Evolutionary conservation across 2,113 vertebrate genomes (phyloP), one percentile per base, ranked within the genome.

Genomic region (Aphelocoma coerulescens): DNA sequence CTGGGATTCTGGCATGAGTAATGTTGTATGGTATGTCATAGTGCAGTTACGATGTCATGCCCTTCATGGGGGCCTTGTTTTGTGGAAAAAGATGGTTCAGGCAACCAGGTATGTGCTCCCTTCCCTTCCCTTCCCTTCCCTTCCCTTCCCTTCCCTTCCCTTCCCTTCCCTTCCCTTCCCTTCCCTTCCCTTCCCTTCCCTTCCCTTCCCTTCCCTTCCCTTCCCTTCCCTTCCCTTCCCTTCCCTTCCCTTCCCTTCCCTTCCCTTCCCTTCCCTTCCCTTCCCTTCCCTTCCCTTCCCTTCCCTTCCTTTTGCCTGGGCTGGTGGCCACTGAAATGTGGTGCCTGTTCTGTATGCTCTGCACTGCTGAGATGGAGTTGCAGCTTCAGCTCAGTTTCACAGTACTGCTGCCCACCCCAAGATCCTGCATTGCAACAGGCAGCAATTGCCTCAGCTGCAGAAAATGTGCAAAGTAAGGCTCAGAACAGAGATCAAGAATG

Each of bases 301-400:
- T 44, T 19, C 39, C 21, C 20, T 24, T 22, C 59, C 51, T 21
- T 44, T 28, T 20, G 2, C 28, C 65, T 7, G 6, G 13, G 61
- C 71, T 41, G 37, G 39, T 72, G 35, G 35, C 48, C 39, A 17
- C 18, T 46, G 72, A 37, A 73, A 22, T 35, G 24, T 0, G 0
- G 41, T 43, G 59, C 33, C 72, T 80, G 43, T 41, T 62, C 28
- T 49, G 9, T 16, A 11, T 21, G 48, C 23, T 52, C 77, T 27
- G 44, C 14, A 5, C 79, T 69, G 37, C 49, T 32, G 46, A 68
- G 44, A 49, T 16, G 15, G 62, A 67, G 74, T 62, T 54, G 55
- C 39, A 91, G 81, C 72, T 96, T 75, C 93, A 41, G 62, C 91
- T 92, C 89, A 71, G 35, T 51, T 89, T 73, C 71, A 78, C 49